Evolutionary conservation across 1,140 invertebrate genomes (phyloP).

Genomic region (Zophobas atratus): DNA sequence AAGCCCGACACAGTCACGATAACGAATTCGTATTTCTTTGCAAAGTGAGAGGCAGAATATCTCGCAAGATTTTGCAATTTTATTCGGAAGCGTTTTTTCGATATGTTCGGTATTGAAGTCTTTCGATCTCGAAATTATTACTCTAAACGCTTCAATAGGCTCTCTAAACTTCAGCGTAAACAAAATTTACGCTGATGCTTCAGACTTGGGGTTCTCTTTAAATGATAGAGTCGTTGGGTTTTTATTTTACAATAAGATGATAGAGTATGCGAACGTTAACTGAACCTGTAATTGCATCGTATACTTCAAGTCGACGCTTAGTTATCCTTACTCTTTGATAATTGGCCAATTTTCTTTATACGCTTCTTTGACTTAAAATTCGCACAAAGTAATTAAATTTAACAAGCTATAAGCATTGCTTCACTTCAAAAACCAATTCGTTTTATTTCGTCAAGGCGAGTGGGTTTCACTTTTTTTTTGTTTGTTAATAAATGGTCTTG

Average conservation of each 20-base stretch:
- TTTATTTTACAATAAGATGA: background rate
- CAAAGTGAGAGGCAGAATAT: background rate
- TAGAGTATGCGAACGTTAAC: background rate
- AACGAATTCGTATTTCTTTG: conserved; percentile 16
- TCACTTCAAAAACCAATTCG: conserved; percentile 21
- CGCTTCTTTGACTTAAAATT: conserved; percentile 30
- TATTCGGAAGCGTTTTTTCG: conserved; percentile 19
- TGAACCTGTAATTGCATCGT: conserved; percentile 25
- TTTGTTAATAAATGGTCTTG: background rate
- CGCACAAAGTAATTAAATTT: conserved; percentile 41
- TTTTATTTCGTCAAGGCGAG: background rate
- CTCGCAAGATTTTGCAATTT: conserved; percentile 39
- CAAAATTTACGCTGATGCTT: conserved; percentile 27
- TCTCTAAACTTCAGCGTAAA: conserved; percentile 24
- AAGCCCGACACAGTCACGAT: background rate
- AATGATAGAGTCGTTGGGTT: conserved; percentile 17
- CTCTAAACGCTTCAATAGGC: conserved; percentile 30
- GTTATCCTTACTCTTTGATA: conserved; percentile 36
- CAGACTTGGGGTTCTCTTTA: background rate
- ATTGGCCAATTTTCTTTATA: conserved; percentile 37
- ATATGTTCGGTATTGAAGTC: conserved; percentile 7
- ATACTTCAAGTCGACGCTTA: conserved; percentile 12
- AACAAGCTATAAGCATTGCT: conserved; percentile 35
- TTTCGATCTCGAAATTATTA: conserved; percentile 26
- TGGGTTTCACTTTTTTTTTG: background rate